Evolutionary conservation across 2,888 invertebrate species (phyloP).

Genomic region (Drosophila bunnanda): DNA sequence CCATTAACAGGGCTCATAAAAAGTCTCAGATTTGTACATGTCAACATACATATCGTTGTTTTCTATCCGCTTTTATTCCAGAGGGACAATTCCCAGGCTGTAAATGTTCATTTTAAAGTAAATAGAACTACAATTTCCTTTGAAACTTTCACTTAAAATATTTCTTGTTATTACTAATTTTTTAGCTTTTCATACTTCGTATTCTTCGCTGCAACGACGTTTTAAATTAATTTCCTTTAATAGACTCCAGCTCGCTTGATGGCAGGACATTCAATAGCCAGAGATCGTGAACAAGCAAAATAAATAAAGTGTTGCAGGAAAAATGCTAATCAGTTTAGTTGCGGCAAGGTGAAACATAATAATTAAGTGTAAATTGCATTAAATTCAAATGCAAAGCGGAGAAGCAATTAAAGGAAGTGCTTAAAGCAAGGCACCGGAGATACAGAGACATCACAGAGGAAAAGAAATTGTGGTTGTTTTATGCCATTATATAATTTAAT

Average conservation of each 20-base stretch:
- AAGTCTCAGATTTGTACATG: slow-evolving; percentile 12
- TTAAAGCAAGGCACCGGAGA: neutral
- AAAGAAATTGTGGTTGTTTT: neutral
- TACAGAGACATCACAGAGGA: neutral
- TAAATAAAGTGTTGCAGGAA: slow-evolving; percentile 1
- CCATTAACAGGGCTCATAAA: slow-evolving; percentile 48
- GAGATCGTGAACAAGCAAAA: neutral
- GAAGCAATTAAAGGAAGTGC: slow-evolving; percentile 5
- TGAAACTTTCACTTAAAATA: neutral
- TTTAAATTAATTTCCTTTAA: neutral
- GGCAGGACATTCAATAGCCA: neutral
- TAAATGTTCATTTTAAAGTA: neutral
- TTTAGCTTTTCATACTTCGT: neutral
- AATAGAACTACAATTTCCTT: neutral
- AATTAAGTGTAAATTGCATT: slow-evolving; percentile 51
- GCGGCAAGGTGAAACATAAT: slow-evolving; percentile 30
- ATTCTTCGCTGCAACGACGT: neutral
- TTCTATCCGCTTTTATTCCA: neutral
- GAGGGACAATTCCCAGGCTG: neutral
- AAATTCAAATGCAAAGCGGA: neutral
- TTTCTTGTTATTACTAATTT: neutral
- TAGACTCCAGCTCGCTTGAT: neutral
- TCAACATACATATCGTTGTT: slow-evolving; percentile 3
- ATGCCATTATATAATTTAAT: slow-evolving; percentile 5
- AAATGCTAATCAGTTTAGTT: slow-evolving; percentile 11